These are phyloP conservation scores for Labrus mixtus DNA, from an alignment of 2,113 vertebrate genomes.

Conservation along the genomic window DNA sequence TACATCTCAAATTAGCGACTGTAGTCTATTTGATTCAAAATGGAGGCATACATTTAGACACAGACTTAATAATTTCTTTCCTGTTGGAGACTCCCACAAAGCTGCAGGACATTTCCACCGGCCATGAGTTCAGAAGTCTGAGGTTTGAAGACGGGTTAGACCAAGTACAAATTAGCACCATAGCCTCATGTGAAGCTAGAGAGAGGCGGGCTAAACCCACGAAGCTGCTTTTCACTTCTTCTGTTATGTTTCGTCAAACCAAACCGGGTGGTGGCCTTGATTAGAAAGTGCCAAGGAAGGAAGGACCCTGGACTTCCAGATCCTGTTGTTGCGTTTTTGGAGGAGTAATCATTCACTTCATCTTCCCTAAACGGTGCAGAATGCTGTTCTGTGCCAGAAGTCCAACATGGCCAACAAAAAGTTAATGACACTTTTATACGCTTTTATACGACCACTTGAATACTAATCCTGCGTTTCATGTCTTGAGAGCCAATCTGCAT, in stretches of 20 bases:
- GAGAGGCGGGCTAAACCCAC: slow-evolving; percentile 19
- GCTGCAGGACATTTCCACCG: slow-evolving; percentile 71
- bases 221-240: slow-evolving; percentile 40
- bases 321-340: not conserved
- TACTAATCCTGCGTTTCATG: slow-evolving; percentile 44
- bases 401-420: slow-evolving; percentile 23
- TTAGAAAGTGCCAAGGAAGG: slow-evolving; percentile 13
- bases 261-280: not conserved
- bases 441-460: slow-evolving; percentile 52
- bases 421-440: slow-evolving; percentile 29
- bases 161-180: slow-evolving; percentile 67
- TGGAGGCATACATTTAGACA: slow-evolving; percentile 34
- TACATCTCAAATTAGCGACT: slow-evolving; percentile 51
- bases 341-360: not conserved
- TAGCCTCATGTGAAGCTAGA: slow-evolving; percentile 35
- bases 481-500: slow-evolving; percentile 25
- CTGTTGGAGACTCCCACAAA: slow-evolving; percentile 60
- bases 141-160: slow-evolving; percentile 61
- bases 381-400: not conserved
- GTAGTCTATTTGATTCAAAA: slow-evolving; percentile 51
- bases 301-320: slow-evolving; percentile 2
- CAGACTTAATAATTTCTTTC: slow-evolving; percentile 28
- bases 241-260: slow-evolving; percentile 34
- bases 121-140: slow-evolving; percentile 51
- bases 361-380: not conserved